Conservation (phyloP, 2,888 invertebrate genomes). For the Empis stercorea region DNA sequence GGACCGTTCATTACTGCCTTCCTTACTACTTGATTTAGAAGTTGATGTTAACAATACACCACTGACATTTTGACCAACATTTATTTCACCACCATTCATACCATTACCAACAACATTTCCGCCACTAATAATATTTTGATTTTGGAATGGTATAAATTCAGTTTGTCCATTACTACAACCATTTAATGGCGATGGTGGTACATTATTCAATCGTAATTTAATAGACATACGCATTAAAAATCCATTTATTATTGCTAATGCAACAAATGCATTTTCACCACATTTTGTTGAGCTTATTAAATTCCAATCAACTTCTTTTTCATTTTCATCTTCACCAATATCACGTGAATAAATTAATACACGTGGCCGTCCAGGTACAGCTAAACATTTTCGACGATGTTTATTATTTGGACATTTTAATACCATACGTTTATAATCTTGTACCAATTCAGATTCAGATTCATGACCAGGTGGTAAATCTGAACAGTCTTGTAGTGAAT, state of each 20-base stretch:
- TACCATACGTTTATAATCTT: conserved; percentile 55
- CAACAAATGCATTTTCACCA: conserved; percentile 48
- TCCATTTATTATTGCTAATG: conserved; percentile 49
- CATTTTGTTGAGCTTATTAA: conserved; percentile 45
- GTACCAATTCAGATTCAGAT: conserved; percentile 62
- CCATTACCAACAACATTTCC: conserved; percentile 12
- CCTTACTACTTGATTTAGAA: neutral
- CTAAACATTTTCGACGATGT: conserved; percentile 33
- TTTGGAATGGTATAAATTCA: conserved; percentile 26
- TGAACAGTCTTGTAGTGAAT: conserved; percentile 66
- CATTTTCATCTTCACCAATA: conserved; percentile 29
- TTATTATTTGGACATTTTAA: conserved; percentile 17
- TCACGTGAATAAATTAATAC: conserved; percentile 47
- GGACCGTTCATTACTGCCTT: neutral
- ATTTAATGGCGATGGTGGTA: conserved; percentile 29
- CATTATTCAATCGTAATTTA: conserved; percentile 40
- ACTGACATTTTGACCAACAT: neutral
- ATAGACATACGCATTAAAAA: conserved; percentile 48
- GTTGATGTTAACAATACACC: conserved; percentile 4
- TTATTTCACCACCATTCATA: neutral
- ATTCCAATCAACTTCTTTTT: conserved; percentile 45
- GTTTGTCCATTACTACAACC: conserved; percentile 30
- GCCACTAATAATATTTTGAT: conserved; percentile 8
- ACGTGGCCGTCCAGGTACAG: conserved; percentile 48
- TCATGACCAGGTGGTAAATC: conserved; percentile 47